Evolutionary conservation across 2,797 vertebrate genomes (phyloP).

Genomic region (Vespertilio murinus): DNA sequence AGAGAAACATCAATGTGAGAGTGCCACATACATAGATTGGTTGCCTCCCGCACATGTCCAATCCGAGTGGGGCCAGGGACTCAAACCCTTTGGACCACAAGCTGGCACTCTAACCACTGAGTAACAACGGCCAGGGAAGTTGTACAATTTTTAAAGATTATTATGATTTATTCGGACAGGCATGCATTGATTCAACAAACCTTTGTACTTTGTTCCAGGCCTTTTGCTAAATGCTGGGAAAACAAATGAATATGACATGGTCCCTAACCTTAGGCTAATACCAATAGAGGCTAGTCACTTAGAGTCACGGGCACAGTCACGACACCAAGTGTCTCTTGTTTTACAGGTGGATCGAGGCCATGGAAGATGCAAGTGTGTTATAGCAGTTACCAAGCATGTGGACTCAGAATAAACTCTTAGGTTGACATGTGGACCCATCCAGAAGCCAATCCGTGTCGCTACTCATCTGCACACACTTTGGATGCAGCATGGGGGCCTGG

Average conservation of each 20-base stretch:
- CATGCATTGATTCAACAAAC: neutral
- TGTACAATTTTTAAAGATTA: neutral
- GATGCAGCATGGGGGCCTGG: conserved; percentile 68
- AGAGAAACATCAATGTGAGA: neutral
- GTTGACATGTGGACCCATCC: conserved; percentile 57
- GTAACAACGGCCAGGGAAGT: neutral
- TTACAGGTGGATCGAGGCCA: conserved; percentile 94
- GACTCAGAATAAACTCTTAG: conserved; percentile 76
- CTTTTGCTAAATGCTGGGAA: neutral
- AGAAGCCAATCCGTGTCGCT: conserved; percentile 67
- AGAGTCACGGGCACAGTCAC: neutral
- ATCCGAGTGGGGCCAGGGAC: neutral
- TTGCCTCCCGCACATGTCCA: neutral
- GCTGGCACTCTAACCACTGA: neutral
- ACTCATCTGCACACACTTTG: conserved; percentile 44
- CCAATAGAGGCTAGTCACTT: neutral
- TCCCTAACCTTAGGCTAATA: neutral
- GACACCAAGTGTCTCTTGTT: conserved; percentile 37
- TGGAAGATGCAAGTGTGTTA: conserved; percentile 96
- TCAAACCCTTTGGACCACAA: neutral
- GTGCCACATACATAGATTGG: neutral
- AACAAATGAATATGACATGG: neutral
- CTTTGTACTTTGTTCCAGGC: neutral
- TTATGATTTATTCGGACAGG: neutral
- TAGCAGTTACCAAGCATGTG: conserved; percentile 84